phyloP scores from a whole-genome alignment of 2,113 vertebrate genomes.

The Hemibagrus wyckioides region DNA sequence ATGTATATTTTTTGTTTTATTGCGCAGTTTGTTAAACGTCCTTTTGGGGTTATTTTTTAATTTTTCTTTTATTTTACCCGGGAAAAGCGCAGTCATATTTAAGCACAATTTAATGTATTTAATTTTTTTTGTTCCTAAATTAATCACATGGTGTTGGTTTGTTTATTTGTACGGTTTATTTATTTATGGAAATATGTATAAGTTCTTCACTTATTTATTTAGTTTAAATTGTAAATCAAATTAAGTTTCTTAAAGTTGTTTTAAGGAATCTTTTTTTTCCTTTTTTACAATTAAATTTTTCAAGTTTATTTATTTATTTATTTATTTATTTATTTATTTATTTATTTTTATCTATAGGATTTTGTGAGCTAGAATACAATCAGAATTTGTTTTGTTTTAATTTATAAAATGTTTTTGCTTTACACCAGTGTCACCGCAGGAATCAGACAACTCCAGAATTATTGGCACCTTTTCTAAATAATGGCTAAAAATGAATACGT shows the following conservation, averaged over 20 bases:
- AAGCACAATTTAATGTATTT: not conserved
- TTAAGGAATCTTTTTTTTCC: not conserved
- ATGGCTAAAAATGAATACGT: not conserved
- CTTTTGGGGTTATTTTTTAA: no score
- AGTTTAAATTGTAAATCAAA: no score
- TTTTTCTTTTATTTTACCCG: no score
- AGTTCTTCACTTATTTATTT: no score
- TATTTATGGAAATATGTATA: not conserved
- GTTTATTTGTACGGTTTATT: not conserved
- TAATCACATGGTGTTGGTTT: not conserved
- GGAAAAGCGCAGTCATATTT: no score
- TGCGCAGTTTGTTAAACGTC: no score
- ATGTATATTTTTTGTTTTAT: no score
- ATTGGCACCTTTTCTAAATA: not conserved
- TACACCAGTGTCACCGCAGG: not conserved
- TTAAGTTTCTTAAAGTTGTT: not conserved
- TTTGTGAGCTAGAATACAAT: not conserved
- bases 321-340: no score
- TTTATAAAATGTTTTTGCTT: not conserved
- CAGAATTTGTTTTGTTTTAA: not conserved
- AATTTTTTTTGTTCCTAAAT: not conserved
- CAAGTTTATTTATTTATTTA: no score
- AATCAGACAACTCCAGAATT: not conserved
- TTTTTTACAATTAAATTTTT: not conserved
- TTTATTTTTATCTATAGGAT: not conserved